Evolutionary conservation across 1,140 invertebrate genomes (phyloP).

Genomic region (Drosophila simulans): DNA sequence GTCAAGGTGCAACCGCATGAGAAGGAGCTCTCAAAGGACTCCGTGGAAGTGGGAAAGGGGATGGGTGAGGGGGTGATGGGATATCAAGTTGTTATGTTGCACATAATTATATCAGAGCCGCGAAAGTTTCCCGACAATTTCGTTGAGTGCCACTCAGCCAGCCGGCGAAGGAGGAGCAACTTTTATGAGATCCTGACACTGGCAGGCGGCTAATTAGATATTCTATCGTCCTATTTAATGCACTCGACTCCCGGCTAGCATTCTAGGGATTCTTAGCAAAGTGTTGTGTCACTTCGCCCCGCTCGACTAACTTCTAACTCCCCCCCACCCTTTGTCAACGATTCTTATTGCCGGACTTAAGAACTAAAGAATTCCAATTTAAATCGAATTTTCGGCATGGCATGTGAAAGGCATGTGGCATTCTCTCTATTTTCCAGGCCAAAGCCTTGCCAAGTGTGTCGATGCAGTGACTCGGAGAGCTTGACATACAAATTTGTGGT

Average conservation of each 20-base stretch:
- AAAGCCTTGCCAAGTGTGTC: slow-evolving; percentile 68
- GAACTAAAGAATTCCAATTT: slow-evolving; percentile 75
- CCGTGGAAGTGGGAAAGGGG: background rate
- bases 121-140: slow-evolving; percentile 64
- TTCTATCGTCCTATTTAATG: slow-evolving; percentile 43
- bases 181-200: slow-evolving; percentile 66
- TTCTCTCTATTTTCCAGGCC: slow-evolving; percentile 50
- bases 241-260: slow-evolving; percentile 35
- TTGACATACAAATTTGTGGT: slow-evolving; percentile 81
- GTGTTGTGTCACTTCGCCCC: slow-evolving; percentile 10
- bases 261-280: slow-evolving; percentile 14
- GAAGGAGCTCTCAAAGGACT: slow-evolving; percentile 13
- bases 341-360: slow-evolving; percentile 14
- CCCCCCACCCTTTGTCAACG: background rate
- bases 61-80: background rate
- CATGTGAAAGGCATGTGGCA: slow-evolving; percentile 70
- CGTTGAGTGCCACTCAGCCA: slow-evolving; percentile 56
- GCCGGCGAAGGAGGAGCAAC: slow-evolving; percentile 33
- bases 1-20: slow-evolving; percentile 40
- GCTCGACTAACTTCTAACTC: too few species aligned
- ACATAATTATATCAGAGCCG: slow-evolving; percentile 70
- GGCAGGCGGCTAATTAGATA: slow-evolving; percentile 73
- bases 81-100: slow-evolving; percentile 50
- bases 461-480: slow-evolving; percentile 69
- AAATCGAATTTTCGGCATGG: slow-evolving; percentile 76